Evolutionary conservation across 1,140 invertebrate genomes (phyloP), one percentile per base, ranked within the genome.

Genomic region (Procambarus virginalis): DNA sequence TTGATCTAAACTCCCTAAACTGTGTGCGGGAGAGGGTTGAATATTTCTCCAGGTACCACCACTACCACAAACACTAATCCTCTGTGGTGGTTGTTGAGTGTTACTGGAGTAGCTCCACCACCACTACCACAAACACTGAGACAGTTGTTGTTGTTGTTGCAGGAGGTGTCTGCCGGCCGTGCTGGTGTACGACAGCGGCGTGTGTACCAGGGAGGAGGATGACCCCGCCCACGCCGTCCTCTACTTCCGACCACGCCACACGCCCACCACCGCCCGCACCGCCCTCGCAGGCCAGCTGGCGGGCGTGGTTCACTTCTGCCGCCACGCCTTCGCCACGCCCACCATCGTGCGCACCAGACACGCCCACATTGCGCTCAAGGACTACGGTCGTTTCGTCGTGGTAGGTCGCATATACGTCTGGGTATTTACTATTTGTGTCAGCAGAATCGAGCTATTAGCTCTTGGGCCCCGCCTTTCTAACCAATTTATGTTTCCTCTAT

Each of bases 231-330:
- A 79, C 34, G 85, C 85, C 22, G 85, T 87, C 60, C 78, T 87
- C n/a, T 87, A 87, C 60, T 87, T 87, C 85, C 85, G 85, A 58
- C 86, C 86, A n/a, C 86, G 86, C 64, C 86, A 89, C 86, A 89
- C 86, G 80, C 86, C 86, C 80, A 89, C 86, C 79, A 82, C 79
- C 80, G 86, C 86, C 86, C 86, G 86, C 51, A 83, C 80, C 64
- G 83, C 86, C 51, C 80, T 89, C 4, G 86, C 86, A 70, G 86
- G 86, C n/a, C 86, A 89, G 80, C 86, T 89, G 48, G 86, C 86
- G 86, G 86, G 86, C 80, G 80, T 89, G 80, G 79, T 83, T 17
- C 86, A 89, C 80, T 89, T 89, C 80, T 89, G 86, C 70, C 64
- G 86, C 79, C 86, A 89, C 49, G 86, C 86, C 80, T 89, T 89